Base-by-base conservation (phyloP, 2,888 invertebrate genomes). In the Lamellibrachia satsuma region DNA sequence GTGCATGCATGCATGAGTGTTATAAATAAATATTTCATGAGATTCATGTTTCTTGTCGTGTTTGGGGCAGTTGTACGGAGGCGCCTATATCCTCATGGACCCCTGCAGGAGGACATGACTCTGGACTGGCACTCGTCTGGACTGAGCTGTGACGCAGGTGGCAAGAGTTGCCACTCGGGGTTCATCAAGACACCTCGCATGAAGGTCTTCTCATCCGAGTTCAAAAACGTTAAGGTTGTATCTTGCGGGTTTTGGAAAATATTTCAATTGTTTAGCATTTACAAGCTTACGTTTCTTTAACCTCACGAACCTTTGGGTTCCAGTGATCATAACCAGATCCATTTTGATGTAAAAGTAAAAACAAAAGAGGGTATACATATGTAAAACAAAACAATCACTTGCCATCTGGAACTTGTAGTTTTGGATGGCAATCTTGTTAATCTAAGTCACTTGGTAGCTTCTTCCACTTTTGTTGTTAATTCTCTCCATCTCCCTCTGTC, bases 101-200 rank as follows among this genome's bases (percentile, higher is more conserved):
- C 11, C 11, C 15, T 22, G 22, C 75, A 75, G n/a, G 75, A 15
- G 75, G 75, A 75, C 75, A 22, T 15, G 15, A 22, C 22, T 6
- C 75, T 75, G 15, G 15, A 75, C 75, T 75, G 11, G 75, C 22
- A 6, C 15, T 22, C 2, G 15, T 6, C 75, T 22, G 22, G 15
- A 22, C 75, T 75, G 15, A 75, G 22, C 15, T 75, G 75, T 75
- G 75, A 75, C 22, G 1, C 2, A n/a, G 75, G 22, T 75, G 75
- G 75, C 75, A 75, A 75, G 75, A 75, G 75, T 75, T 75, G 75
- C 75, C 22, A 75, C 75, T 75, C 75, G n/a, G 75, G 75, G n/a
- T 75, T 75, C 75, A 75, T 75, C 75, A 75, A 75, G 75, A 75
- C 75, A 15, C 75, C 75, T 75, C 75, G 75, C 75, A 75, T 75